phyloP scores from a whole-genome alignment of 2,113 vertebrate species.

The Atlantisia rogersi region DNA sequence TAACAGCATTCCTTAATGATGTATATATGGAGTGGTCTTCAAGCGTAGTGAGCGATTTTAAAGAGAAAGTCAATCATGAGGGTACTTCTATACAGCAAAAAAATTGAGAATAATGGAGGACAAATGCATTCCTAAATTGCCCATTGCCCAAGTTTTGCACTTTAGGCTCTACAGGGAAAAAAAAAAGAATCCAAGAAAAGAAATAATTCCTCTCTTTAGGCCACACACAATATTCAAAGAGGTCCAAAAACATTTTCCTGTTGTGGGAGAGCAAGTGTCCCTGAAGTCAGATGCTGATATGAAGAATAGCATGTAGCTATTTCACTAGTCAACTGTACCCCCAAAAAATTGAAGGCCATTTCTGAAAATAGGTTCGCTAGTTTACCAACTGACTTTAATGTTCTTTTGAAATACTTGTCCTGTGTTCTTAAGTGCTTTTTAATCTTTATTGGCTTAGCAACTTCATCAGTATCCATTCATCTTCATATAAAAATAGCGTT shows the following conservation, averaged over 20 bases:
- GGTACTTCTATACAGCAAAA: not conserved
- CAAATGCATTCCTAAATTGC: not conserved
- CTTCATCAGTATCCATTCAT: not conserved
- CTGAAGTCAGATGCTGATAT: not conserved
- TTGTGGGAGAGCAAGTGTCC: not conserved
- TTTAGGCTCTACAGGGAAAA: not conserved
- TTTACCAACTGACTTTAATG: not conserved
- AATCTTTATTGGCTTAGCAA: not conserved
- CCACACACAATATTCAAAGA: not conserved
- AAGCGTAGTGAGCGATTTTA: conserved; percentile 63
- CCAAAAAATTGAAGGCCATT: not conserved
- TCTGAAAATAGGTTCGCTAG: not conserved
- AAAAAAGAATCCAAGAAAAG: not conserved
- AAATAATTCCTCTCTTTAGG: not conserved
- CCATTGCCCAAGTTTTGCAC: not conserved
- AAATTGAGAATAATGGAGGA: not conserved
- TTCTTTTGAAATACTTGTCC: not conserved
- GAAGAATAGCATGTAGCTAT: not conserved
- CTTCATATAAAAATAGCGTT: not conserved
- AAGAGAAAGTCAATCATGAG: conserved; percentile 80
- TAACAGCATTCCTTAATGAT: conserved; percentile 76
- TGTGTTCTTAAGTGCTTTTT: not conserved
- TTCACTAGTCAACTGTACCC: not conserved
- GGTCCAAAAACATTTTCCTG: not conserved
- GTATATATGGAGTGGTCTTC: conserved; percentile 79